Evolutionary conservation across 1,140 invertebrate species (phyloP).

Genomic region (Pinna nobilis): DNA sequence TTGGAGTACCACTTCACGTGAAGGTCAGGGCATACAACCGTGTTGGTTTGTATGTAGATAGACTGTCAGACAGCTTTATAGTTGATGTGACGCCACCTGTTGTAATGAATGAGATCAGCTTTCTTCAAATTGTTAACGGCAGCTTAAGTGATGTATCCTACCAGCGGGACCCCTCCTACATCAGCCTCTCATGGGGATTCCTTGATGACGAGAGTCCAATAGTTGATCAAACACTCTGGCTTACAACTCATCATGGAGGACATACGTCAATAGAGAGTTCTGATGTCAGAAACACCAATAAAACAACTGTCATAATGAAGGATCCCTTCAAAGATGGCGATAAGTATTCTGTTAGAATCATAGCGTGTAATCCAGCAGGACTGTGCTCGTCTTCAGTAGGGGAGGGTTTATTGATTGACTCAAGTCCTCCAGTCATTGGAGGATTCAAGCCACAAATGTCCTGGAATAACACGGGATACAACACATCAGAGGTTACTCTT

Average conservation of each 20-base stretch:
- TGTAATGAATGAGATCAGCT: background rate
- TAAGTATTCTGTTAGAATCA: conserved; percentile 28
- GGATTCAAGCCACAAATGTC: conserved; percentile 23
- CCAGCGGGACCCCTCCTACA: conserved; percentile 19
- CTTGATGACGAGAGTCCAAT: conserved; percentile 44
- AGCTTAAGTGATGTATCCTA: background rate
- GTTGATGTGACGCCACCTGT: conserved; percentile 33
- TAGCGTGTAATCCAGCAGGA: conserved; percentile 45
- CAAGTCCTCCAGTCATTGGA: conserved; percentile 38
- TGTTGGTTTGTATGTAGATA: conserved; percentile 14
- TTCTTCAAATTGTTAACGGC: background rate
- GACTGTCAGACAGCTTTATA: conserved; percentile 18
- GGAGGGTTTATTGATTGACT: conserved; percentile 30
- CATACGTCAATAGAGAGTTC: background rate
- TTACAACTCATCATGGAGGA: conserved; percentile 34
- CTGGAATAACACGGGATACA: conserved; percentile 9
- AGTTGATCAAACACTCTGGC: conserved; percentile 26
- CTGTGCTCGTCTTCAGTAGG: conserved; percentile 32
- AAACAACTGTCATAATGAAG: no score
- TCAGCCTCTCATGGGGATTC: conserved; percentile 42
- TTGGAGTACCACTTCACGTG: conserved; percentile 5
- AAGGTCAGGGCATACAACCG: conserved; percentile 28
- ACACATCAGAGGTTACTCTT: conserved; percentile 12
- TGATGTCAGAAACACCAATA: background rate
- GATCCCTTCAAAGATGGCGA: no score